Conservation (phyloP, 2,797 vertebrate genomes). For the Threskiornis aethiopicus region DNA sequence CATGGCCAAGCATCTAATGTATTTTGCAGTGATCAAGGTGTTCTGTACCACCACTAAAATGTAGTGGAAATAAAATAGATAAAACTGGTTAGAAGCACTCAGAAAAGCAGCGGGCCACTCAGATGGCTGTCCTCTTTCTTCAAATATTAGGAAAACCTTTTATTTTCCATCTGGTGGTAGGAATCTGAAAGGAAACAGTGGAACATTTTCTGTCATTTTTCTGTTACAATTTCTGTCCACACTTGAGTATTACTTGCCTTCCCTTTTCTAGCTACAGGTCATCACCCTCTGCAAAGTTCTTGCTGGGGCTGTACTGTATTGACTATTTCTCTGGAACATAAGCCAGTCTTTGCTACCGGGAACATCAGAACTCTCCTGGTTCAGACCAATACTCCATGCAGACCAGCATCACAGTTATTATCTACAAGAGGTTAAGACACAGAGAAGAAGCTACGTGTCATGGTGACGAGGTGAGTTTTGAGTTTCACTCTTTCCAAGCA, state of each 20-base stretch:
- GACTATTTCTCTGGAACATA: neutral
- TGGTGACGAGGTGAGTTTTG: rapidly evolving
- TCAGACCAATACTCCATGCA: neutral
- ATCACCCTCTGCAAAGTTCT: neutral
- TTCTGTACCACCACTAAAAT: neutral
- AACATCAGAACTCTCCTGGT: neutral
- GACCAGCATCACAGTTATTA: neutral
- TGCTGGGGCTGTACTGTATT: neutral
- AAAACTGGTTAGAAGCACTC: neutral
- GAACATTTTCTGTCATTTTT: neutral
- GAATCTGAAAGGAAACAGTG: neutral
- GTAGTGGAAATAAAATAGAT: neutral
- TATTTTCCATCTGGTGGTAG: neutral
- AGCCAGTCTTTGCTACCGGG: neutral
- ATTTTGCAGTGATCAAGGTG: neutral
- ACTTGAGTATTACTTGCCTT: neutral
- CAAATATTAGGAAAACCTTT: neutral
- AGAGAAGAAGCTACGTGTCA: neutral
- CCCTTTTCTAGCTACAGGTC: neutral
- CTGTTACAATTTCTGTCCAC: neutral
- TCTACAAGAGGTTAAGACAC: neutral
- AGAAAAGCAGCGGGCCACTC: neutral
- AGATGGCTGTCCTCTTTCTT: neutral
- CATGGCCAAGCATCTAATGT: neutral
- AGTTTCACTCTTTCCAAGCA: neutral